A percentile compares a stretch with the other conserved stretches of the same genome.
These are phyloP conservation scores for Muntiacus reevesi DNA, from an alignment of 2,113 vertebrate genomes.

Conservation along the genomic window DNA sequence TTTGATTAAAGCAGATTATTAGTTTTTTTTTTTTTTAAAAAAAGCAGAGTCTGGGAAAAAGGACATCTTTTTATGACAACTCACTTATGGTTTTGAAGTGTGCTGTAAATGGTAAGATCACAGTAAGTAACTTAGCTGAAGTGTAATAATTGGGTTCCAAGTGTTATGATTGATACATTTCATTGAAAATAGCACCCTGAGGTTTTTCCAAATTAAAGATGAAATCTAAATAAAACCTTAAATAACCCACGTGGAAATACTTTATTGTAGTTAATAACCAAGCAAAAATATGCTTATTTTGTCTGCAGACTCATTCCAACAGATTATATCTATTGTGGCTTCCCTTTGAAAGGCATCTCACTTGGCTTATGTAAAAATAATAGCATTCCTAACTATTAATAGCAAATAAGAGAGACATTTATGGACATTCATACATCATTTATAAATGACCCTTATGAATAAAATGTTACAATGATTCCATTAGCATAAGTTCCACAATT, in stretches of 20 bases:
- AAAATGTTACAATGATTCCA: conserved; percentile 73
- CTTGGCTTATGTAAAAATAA: conserved; percentile 74
- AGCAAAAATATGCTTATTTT: conserved; percentile 72
- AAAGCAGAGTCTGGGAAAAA: conserved; percentile 66
- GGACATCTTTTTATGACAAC: conserved; percentile 77
- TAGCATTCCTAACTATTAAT: conserved; percentile 75
- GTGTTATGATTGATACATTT: conserved; percentile 81
- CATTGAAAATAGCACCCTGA: conserved; percentile 73
- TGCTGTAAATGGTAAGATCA: conserved; percentile 76
- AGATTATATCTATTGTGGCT: conserved; percentile 74
- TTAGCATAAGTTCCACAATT: conserved; percentile 74
- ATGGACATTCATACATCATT: conserved; percentile 73
- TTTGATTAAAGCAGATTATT: conserved; percentile 73
- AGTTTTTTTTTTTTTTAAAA: conserved; percentile 23
- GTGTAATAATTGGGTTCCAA: conserved; percentile 75
- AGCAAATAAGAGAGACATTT: conserved; percentile 76
- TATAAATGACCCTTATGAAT: conserved; percentile 77
- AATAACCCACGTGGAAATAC: conserved; percentile 76
- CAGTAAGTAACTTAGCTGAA: conserved; percentile 76
- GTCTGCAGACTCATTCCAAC: conserved; percentile 68
- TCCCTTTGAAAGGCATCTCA: conserved; percentile 43
- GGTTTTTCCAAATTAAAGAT: conserved; percentile 61
- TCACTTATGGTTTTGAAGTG: conserved; percentile 71
- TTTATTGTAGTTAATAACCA: conserved; percentile 76
- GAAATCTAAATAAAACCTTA: conserved; percentile 76